Base-by-base conservation (phyloP, 2,113 vertebrate genomes). In the Melanostigma gelatinosum region DNA sequence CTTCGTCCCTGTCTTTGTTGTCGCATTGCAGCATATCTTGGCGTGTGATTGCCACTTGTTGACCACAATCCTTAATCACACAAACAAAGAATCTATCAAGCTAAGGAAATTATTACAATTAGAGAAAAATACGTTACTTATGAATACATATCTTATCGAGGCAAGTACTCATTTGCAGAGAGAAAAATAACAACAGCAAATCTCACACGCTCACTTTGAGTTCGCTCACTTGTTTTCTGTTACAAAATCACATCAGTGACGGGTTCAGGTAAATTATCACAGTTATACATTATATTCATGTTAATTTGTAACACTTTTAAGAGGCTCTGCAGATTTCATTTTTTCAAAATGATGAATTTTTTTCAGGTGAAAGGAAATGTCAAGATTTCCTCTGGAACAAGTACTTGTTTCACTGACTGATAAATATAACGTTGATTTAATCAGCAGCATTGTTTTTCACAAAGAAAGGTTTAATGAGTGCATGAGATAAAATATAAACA, bases 331-430 rank as follows among this genome's bases (percentile, higher is more conserved):
- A 42, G n/a, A 64, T n/a, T 63, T n/a, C 40, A 60, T 80, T 60
- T 58, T 48, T 54, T 70, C 20, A 74, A 44, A 81, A 29, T 32
- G 8, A 74, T 48, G 16, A 6, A 36, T 55, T 62, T 62, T 20
- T 40, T 48, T 52, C 29, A 76, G 24, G 62, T 44, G 27, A 76
- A 0, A 60, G 16, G 60, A 63, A 81, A 85, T 77, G 73, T 68
- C 72, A 85, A 50, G 55, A 68, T 68, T 72, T 76, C 29, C 55
- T 44, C 10, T 2, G 4, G 10, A 60, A 66, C 29, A 73, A 60
- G 22, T n/a, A 12, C 29, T 29, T 1, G 18, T 46, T 54, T 2
- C 22, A 36, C 69, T 66, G 55, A 42, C 61, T 34, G 72, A 57
- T 22, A 71, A 16, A 70, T 46, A 32, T 18, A 68, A 24, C 2